These are phyloP conservation scores for Okamejei kenojei DNA, from an alignment of 2,797 vertebrate genomes.

Conservation along the genomic window DNA sequence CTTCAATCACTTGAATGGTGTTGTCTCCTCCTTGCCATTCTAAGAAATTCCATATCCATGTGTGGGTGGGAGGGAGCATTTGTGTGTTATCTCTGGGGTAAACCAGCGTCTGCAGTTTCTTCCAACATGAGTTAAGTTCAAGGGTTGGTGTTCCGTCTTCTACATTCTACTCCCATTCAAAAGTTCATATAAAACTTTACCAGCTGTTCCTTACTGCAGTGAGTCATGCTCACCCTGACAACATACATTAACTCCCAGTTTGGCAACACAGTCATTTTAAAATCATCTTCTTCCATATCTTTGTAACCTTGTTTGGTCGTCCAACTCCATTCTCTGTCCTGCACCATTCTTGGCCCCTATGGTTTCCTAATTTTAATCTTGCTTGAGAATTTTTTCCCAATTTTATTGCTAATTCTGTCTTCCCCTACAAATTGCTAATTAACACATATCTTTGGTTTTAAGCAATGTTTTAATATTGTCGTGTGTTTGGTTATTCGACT, in stretches of 20 bases:
- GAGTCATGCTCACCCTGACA: not conserved
- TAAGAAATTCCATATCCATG: not conserved
- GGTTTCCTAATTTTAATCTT: not conserved
- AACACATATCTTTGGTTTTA: not conserved
- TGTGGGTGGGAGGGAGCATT: not conserved
- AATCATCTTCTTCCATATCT: not conserved
- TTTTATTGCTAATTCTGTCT: no score
- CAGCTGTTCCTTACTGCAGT: not conserved
- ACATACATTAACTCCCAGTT: not conserved
- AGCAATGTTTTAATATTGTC: not conserved
- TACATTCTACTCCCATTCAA: not conserved
- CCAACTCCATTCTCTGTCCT: not conserved
- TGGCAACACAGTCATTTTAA: not conserved
- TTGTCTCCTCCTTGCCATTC: not conserved
- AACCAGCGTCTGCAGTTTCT: no score
- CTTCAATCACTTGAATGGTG: no score
- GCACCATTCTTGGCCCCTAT: not conserved
- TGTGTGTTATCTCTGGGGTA: no score
- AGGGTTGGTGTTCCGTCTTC: not conserved
- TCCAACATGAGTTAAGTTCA: not conserved
- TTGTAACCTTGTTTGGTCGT: not conserved
- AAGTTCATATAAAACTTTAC: no score
- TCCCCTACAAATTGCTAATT: not conserved
- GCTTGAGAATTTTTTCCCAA: not conserved
- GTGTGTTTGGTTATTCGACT: not conserved